Base-by-base conservation (phyloP, 2,113 vertebrate species). In the Corythoichthys intestinalis region DNA sequence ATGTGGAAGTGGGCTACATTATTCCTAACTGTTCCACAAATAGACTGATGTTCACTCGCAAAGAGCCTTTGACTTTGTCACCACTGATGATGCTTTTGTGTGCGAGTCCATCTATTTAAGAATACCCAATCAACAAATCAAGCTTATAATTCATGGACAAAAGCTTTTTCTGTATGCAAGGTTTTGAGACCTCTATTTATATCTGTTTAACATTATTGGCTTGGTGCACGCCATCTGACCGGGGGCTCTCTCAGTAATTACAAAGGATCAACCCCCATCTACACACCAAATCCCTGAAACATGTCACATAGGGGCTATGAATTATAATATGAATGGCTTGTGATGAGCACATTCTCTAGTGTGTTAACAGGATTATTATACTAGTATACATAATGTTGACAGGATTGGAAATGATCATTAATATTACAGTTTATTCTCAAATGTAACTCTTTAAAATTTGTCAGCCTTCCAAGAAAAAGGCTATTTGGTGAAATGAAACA, bases 231-330 rank as follows among this genome's bases (percentile, higher is more conserved):
- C 68, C 73, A 76, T 75, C 73, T 75, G 70, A 77, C 66, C 70
- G 69, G 47, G 44, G 70, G 65, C 77, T 80, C 64, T 82, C 64
- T 74, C 66, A 71, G 69, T 83, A 81, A 85, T 82, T 79, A 85
- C 66, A 70, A n/a, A 54, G 81, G 83, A 83, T 86, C 77, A 83
- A 72, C 72, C 52, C 77, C 71, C 80, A 81, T 82, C 72, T 73
- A 60, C 67, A 77, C 1, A 9, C 28, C 62, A 71, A 86, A 83
- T 77, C 81, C 73, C 69, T 64, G 38, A 75, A 70, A 73, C 70
- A 75, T 72, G 72, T 60, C 53, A 65, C 41, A 12, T 9, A 44
- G 17, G 2, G 17, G n/a, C 9, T 46, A 10, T 46, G 41, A 28
- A 63, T 63, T 47, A 47, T 4, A 47, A 34, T 34, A 34, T 63